Conservation (phyloP, 2,888 invertebrate species). For the Drosophila atripex region DNA sequence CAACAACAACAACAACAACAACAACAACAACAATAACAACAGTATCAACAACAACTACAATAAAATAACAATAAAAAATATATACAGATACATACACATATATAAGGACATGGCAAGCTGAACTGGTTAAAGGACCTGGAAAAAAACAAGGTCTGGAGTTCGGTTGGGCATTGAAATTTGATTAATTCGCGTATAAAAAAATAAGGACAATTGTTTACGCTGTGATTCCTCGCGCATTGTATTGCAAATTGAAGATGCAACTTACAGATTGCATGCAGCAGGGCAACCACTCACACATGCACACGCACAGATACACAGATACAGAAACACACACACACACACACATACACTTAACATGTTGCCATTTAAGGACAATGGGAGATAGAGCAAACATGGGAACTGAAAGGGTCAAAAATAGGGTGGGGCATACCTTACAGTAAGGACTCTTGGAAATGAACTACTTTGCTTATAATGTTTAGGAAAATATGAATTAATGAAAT, state of each 20-base stretch:
- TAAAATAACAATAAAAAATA: conserved; percentile 10
- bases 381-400: conserved; percentile 3
- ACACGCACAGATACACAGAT: not conserved
- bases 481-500: no score
- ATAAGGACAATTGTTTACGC: conserved; percentile 21
- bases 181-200: conserved; percentile 18
- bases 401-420: conserved; percentile 6
- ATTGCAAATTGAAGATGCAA: conserved; percentile 26
- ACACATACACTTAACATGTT: not conserved
- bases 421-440: not conserved
- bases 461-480: no score
- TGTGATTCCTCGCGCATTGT: conserved; percentile 29
- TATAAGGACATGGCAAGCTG: not conserved
- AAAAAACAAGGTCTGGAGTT: not conserved
- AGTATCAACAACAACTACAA: not conserved
- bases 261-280: conserved; percentile 12
- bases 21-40: conserved; percentile 2
- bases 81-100: conserved; percentile 1
- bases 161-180: conserved; percentile 3
- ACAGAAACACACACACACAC: not conserved
- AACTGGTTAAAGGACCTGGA: not conserved
- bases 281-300: not conserved
- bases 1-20: conserved; percentile 9
- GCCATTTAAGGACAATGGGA: not conserved
- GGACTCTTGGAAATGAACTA: not conserved